Conservation (phyloP, 2,888 invertebrate species). For the Monopis laevigella region DNA sequence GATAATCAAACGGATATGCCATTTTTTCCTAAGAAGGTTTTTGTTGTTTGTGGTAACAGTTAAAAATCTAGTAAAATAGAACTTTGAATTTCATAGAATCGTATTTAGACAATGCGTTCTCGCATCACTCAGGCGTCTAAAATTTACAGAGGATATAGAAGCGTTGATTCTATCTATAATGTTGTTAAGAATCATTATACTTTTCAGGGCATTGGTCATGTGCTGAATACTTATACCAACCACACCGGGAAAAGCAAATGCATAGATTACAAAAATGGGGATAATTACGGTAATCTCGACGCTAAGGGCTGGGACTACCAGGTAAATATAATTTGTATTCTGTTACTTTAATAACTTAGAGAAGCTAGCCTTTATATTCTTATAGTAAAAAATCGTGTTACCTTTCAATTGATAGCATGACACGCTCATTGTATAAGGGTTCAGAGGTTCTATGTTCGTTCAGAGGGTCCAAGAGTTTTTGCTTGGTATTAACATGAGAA, state of each 20-base stretch:
- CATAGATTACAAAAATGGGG: conserved; percentile 65
- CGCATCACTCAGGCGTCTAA: background rate
- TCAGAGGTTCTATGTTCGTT: no score
- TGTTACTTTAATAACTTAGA: no score
- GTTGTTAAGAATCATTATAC: background rate
- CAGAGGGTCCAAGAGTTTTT: no score
- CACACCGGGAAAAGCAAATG: conserved; percentile 79
- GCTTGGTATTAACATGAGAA: no score
- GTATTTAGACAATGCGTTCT: background rate
- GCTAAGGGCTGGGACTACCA: conserved; percentile 85
- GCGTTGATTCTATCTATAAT: background rate
- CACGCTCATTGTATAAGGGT: no score
- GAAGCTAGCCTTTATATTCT: no score
- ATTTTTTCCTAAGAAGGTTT: no score
- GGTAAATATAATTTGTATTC: conserved; percentile 64
- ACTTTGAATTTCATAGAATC: background rate
- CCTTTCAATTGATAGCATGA: no score
- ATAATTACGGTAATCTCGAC: conserved; percentile 69
- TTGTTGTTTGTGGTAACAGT: no score
- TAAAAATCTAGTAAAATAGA: no score
- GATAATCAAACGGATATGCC: no score
- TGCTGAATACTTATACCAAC: conserved; percentile 82
- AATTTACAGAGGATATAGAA: background rate
- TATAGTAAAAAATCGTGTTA: no score
- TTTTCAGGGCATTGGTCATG: conserved; percentile 70